Evolutionary conservation across 2,888 invertebrate genomes (phyloP).

Genomic region (Hedya salicella): DNA sequence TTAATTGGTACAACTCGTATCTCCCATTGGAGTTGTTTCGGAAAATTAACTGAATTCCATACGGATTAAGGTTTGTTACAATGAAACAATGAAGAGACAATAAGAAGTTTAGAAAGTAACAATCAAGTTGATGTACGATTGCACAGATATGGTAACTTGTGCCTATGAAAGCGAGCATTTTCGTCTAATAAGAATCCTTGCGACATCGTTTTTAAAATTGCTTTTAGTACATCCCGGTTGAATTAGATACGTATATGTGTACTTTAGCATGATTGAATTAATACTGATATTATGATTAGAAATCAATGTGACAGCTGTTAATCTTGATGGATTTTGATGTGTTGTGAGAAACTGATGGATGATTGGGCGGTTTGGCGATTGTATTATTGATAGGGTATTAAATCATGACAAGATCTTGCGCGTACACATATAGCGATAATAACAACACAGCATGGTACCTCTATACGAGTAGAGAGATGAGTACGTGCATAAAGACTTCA

Average conservation of each 20-base stretch:
- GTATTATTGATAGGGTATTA: constrained; percentile 6
- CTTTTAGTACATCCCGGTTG: background rate
- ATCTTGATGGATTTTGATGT: constrained; percentile 26
- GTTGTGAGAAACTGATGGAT: constrained; percentile 6
- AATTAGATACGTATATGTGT: background rate
- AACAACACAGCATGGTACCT: too few relatives aligned
- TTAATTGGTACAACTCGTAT: background rate
- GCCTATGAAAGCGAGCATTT: background rate
- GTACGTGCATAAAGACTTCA: too few relatives aligned
- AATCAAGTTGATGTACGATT: background rate
- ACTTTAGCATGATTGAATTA: background rate
- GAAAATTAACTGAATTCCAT: background rate
- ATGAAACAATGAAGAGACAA: background rate
- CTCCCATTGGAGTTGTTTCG: background rate
- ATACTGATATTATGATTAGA: constrained; percentile 31
- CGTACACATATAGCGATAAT: too few relatives aligned
- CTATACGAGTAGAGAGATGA: too few relatives aligned
- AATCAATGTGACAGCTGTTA: constrained; percentile 21
- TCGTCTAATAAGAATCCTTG: background rate
- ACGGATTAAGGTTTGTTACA: background rate
- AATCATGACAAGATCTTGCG: background rate
- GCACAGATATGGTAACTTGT: background rate
- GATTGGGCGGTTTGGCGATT: background rate
- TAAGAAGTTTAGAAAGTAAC: background rate
- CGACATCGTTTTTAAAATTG: background rate